Conservation (phyloP, 2,888 invertebrate genomes). For the Drosophila subsilvestris region DNA sequence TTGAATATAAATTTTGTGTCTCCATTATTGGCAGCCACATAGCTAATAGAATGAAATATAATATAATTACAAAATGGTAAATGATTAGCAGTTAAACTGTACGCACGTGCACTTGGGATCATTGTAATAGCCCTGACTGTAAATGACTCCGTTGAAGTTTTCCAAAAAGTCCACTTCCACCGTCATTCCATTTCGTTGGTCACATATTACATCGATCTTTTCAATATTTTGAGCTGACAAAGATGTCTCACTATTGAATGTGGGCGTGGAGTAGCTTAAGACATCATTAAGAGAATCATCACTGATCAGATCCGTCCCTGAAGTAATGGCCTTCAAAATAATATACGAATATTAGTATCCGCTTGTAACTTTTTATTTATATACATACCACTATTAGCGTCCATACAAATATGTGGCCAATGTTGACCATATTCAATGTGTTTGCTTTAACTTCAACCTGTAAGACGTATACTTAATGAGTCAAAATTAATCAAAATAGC, state of each 20-base stretch:
- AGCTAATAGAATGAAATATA: conserved; percentile 83
- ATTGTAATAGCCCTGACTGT: conserved; percentile 88
- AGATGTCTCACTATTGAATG: conserved; percentile 38
- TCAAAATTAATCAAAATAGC: not conserved
- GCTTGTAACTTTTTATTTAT: conserved; percentile 6
- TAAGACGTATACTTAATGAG: not conserved
- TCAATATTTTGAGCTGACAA: conserved; percentile 82
- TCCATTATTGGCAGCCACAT: conserved; percentile 86
- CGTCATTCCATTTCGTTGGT: conserved; percentile 85
- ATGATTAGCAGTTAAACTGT: not conserved
- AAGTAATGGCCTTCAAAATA: conserved; percentile 25
- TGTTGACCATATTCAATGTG: conserved; percentile 58
- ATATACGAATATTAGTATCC: not conserved
- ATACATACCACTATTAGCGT: conserved; percentile 66
- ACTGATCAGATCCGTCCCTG: conserved; percentile 39
- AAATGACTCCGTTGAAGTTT: conserved; percentile 88
- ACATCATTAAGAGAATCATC: conserved; percentile 40
- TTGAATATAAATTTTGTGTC: conserved; percentile 86
- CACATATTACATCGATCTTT: conserved; percentile 87
- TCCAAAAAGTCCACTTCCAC: conserved; percentile 88
- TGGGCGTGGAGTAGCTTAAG: conserved; percentile 35
- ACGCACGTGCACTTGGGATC: conserved; percentile 87
- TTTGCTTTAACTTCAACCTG: conserved; percentile 32
- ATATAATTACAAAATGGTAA: not conserved
- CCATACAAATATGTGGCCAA: conserved; percentile 67